These are phyloP conservation scores for Alauda arvensis DNA, from an alignment of 2,797 vertebrate species.

Conservation along the genomic window DNA sequence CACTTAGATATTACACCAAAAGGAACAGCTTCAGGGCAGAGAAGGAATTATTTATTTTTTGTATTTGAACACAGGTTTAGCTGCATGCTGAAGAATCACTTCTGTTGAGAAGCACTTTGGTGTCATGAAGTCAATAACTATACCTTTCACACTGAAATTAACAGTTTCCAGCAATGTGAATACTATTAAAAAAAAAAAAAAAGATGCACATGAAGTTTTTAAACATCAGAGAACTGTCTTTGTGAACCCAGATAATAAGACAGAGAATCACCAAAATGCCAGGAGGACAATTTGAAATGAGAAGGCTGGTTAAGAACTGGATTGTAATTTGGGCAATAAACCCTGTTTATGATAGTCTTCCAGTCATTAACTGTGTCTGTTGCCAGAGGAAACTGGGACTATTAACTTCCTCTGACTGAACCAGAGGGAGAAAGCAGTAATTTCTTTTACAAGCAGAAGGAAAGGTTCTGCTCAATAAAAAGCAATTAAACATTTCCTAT, in stretches of 20 bases:
- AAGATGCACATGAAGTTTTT: background rate
- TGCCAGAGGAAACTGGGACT: conserved; percentile 56
- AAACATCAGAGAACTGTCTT: background rate
- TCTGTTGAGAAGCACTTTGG: background rate
- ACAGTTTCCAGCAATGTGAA: background rate
- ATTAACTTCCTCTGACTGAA: conserved; percentile 65
- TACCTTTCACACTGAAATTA: background rate
- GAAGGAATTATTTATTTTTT: background rate
- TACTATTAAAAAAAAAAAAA: background rate
- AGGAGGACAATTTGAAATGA: conserved; percentile 7
- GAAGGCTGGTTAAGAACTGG: conserved; percentile 42
- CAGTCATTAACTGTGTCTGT: conserved; percentile 54
- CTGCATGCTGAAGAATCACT: background rate
- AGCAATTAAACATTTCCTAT: conserved; percentile 69
- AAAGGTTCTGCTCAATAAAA: conserved; percentile 72
- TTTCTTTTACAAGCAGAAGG: conserved; percentile 69
- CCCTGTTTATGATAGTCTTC: conserved; percentile 49
- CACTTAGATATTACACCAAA: background rate
- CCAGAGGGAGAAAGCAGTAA: conserved; percentile 41
- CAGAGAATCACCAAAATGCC: conserved; percentile 13
- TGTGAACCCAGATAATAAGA: background rate
- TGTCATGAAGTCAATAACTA: background rate
- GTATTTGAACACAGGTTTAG: background rate
- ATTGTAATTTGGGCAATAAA: conserved; percentile 70
- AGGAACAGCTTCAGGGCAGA: background rate